Percentiles rank a stretch among this genome's conserved stretches.
Evolutionary conservation across 2,797 vertebrate species (phyloP).

Genomic region (Anguilla obscura): DNA sequence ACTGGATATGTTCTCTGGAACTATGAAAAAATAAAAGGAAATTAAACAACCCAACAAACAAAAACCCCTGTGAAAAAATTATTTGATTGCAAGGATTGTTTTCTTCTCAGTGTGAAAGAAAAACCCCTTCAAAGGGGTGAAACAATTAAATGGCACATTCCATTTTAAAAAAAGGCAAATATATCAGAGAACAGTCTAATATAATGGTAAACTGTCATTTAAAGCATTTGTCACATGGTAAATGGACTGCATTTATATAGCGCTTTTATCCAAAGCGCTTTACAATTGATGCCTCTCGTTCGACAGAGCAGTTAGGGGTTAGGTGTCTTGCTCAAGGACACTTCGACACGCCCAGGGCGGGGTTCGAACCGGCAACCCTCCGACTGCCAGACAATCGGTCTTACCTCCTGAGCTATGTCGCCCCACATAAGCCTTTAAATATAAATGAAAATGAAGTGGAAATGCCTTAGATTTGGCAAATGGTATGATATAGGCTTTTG

Average conservation of each 20-base stretch:
- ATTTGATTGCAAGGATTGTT: conserved; percentile 50
- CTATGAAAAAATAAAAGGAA: background rate
- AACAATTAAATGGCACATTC: conserved; percentile 69
- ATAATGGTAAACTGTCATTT: conserved; percentile 67
- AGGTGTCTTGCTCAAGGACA: no score
- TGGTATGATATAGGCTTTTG: conserved; percentile 75
- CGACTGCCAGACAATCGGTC: no score
- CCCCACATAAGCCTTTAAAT: conserved; percentile 81
- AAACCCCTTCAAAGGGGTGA: conserved; percentile 60
- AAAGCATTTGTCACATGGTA: conserved; percentile 75
- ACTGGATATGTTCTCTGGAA: background rate
- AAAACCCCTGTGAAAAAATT: background rate
- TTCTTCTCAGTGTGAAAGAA: conserved; percentile 61
- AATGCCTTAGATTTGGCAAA: conserved; percentile 85
- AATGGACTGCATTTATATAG: no score
- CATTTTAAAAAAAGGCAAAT: conserved; percentile 60
- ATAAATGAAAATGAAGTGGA: conserved; percentile 58
- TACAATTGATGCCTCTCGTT: no score
- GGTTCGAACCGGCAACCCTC: no score
- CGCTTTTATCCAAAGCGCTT: no score
- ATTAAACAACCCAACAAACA: background rate
- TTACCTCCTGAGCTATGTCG: no score
- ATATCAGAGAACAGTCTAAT: conserved; percentile 61
- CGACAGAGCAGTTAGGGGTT: no score
- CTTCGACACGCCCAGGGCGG: no score